Percentiles rank a stretch among this genome's conserved stretches.
phyloP scores from a whole-genome alignment of 1,140 invertebrate genomes.

The Apis dorsata region DNA sequence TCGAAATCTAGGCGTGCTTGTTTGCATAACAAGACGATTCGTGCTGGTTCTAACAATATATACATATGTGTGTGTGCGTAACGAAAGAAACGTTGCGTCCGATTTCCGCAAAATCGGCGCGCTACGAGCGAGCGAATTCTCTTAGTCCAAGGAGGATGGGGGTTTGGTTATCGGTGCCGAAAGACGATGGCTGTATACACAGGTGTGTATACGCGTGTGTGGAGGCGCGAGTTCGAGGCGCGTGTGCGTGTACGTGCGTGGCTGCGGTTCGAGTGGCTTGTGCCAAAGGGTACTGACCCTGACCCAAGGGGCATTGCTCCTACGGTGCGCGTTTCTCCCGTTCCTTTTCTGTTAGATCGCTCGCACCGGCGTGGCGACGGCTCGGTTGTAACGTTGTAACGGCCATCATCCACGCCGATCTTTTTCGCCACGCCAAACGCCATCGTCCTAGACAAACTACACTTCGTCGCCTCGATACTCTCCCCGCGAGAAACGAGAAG shows the following conservation, averaged over 20 bases:
- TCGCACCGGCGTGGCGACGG: constrained; percentile 63
- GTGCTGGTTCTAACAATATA: too few relatives aligned
- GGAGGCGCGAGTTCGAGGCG: constrained; percentile 18
- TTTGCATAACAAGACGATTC: constrained; percentile 52
- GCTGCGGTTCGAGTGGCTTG: constrained; percentile 60
- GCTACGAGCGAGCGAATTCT: too few relatives aligned
- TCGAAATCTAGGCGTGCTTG: constrained; percentile 37
- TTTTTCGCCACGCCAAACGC: constrained; percentile 34
- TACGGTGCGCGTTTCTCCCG: constrained; percentile 72
- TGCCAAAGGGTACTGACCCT: constrained; percentile 79
- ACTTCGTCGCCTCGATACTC: not conserved
- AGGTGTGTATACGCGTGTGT: constrained; percentile 50
- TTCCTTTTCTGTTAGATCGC: constrained; percentile 78
- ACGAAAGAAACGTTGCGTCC: too few relatives aligned
- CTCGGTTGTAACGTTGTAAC: constrained; percentile 62
- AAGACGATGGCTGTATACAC: constrained; percentile 15
- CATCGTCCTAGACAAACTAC: constrained; percentile 7
- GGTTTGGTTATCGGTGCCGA: not conserved
- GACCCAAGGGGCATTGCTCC: constrained; percentile 78
- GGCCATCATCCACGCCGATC: constrained; percentile 52
- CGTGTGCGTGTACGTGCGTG: constrained; percentile 50
- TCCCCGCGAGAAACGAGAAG: constrained; percentile 6
- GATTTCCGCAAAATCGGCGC: not conserved
- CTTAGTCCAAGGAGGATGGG: not conserved
- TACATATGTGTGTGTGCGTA: too few relatives aligned